Conservation (phyloP, 2,888 invertebrate species). For the Cephus runcator region DNA sequence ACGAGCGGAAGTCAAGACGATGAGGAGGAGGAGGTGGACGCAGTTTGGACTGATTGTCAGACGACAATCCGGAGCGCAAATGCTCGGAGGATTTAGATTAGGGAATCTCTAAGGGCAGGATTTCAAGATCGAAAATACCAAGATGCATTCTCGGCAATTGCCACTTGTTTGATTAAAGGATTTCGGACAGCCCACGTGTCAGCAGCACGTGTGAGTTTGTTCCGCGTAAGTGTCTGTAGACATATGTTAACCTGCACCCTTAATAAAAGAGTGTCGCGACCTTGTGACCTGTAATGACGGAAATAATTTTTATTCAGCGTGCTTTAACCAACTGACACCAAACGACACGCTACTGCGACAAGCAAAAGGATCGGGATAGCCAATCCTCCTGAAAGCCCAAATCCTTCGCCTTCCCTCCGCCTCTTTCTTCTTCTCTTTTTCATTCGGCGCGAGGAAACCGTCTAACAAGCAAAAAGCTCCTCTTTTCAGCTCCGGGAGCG, state of each 20-base stretch:
- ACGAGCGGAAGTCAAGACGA: conserved; percentile 12
- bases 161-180: conserved; percentile 46
- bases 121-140: conserved; percentile 39
- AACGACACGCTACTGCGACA: no score
- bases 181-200: conserved; percentile 23
- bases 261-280: no score
- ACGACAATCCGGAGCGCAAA: conserved; percentile 61
- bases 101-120: conserved; percentile 52
- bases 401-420: conserved; percentile 11
- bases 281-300: no score
- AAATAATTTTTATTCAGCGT: no score
- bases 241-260: no score
- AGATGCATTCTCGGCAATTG: conserved; percentile 31
- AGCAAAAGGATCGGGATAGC: not conserved
- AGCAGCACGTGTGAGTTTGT: no score
- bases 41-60: conserved; percentile 39
- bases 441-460: conserved; percentile 46
- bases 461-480: conserved; percentile 51
- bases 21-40: conserved; percentile 20
- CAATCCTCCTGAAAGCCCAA: conserved; percentile 26
- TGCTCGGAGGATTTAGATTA: conserved; percentile 56
- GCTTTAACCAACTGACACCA: no score
- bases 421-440: not conserved
- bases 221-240: no score
- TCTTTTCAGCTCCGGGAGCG: conserved; percentile 35